Conservation (phyloP, 2,797 vertebrate genomes). For the Neoniphon sammara region DNA sequence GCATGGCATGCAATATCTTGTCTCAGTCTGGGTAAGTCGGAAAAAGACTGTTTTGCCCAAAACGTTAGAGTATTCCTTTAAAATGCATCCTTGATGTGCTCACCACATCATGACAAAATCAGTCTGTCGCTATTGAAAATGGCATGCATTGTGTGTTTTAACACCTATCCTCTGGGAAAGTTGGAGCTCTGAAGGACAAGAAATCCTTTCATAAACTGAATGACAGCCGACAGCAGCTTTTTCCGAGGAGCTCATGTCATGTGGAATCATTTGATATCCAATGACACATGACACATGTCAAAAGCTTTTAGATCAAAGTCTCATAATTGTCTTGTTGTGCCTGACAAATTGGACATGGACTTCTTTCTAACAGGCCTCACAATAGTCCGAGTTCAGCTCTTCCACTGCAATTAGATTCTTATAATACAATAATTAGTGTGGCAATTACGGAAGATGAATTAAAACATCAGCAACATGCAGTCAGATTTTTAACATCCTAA, state of each 20-base stretch:
- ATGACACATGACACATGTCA: constrained; percentile 33
- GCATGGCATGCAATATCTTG: too few relatives aligned
- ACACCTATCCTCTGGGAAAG: not conserved
- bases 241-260: constrained; percentile 16
- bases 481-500: constrained; percentile 1
- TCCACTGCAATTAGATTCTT: constrained; percentile 19
- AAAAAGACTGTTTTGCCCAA: too few relatives aligned
- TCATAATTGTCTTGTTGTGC: constrained; percentile 5
- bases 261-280: constrained; percentile 20
- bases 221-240: constrained; percentile 34
- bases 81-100: too few relatives aligned
- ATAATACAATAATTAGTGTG: constrained; percentile 7
- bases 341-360: not conserved
- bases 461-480: constrained; percentile 22
- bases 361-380: constrained; percentile 7
- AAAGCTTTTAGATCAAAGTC: constrained; percentile 34
- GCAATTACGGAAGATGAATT: constrained; percentile 25
- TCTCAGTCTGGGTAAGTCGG: too few relatives aligned
- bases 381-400: not conserved
- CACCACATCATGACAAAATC: not conserved
- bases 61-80: too few relatives aligned
- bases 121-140: constrained; percentile 1
- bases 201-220: constrained; percentile 9
- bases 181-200: constrained; percentile 14
- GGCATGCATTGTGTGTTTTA: not conserved